Base-by-base conservation (phyloP, 2,797 vertebrate species). In the Paratrypauchen microcephalus region DNA sequence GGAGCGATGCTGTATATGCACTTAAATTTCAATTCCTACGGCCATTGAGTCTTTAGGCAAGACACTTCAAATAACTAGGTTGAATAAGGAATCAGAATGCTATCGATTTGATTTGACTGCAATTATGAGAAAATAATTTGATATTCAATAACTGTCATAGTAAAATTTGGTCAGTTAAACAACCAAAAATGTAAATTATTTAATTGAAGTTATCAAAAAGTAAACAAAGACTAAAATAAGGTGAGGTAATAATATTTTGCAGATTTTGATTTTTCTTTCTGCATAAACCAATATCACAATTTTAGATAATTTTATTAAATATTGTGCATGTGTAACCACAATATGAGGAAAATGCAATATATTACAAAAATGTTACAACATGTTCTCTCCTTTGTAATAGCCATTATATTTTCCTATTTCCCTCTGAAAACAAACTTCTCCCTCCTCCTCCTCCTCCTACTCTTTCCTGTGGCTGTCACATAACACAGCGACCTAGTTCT, bases 401-500 rank as follows among this genome's bases (percentile, higher is more conserved):
- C 15, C 41, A 45, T 45, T 75, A 68, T 77, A 56, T 73, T 73
- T 69, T 13, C 50, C 30, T 1, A 21, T 76, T 73, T 64, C 52
- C 45, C 72, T 72, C 39, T 50, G 61, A 65, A 54, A 45, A 71
- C 74, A 75, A 57, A 73, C 76, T 41, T 57, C 69, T 66, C 74
- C 65, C 58, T 36, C 65, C 57, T 36, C 66, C 62, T 55, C 72
- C 58, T 41, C 39, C 39, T 41, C 39, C 11, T 41, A 13, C 6
- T 52, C 41, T 13, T n/a, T 23, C 23, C 45, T 19, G 75, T 73
- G 71, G 64, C 70, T 84, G 80, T 74, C 79, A 73, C 82, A 81
- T 73, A 65, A 75, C n/a, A 70, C 45, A 73, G 77, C 56, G 68
- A 86, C 87, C 87, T 79, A 80, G 72, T 85, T 58, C 24, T 89